Conservation (phyloP, 1,140 invertebrate genomes). For the Rhyzopertha dominica region DNA sequence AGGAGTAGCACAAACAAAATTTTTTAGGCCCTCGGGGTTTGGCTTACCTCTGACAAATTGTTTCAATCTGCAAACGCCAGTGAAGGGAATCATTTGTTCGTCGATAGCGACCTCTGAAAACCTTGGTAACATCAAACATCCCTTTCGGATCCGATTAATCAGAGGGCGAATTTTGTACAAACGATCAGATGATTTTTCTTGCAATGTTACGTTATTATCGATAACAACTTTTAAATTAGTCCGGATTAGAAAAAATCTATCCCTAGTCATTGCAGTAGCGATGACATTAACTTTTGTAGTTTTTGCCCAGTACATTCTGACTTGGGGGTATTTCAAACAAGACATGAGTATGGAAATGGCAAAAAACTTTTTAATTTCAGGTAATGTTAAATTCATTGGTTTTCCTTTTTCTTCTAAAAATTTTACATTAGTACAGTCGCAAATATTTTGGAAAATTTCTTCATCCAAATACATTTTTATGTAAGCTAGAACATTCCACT, state of each 20-base stretch:
- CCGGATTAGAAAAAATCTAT: background rate
- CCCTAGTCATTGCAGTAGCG: background rate
- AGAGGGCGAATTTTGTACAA: constrained; percentile 14
- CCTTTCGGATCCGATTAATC: constrained; percentile 7
- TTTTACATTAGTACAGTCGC: constrained; percentile 19
- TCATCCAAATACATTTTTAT: constrained; percentile 16
- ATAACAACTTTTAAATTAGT: constrained; percentile 1
- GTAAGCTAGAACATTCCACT: constrained; percentile 10
- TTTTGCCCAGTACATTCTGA: constrained; percentile 21
- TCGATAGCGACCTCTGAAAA: constrained; percentile 12
- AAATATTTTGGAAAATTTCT: constrained; percentile 20
- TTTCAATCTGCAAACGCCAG: constrained; percentile 14
- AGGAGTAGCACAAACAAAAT: constrained; percentile 19
- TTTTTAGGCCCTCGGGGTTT: constrained; percentile 18
- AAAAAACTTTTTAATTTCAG: constrained; percentile 20
- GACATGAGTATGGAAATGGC: constrained; percentile 20
- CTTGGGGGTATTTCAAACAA: constrained; percentile 21
- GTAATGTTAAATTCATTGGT: constrained; percentile 18
- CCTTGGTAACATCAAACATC: constrained; percentile 14
- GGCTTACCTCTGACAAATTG: constrained; percentile 24
- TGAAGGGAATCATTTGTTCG: constrained; percentile 24
- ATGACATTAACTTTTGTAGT: background rate
- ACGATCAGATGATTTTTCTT: background rate
- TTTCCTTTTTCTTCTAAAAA: constrained; percentile 16
- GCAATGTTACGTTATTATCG: background rate